Base-by-base conservation (phyloP, 1,140 invertebrate genomes). In the Penaeus chinensis region DNA sequence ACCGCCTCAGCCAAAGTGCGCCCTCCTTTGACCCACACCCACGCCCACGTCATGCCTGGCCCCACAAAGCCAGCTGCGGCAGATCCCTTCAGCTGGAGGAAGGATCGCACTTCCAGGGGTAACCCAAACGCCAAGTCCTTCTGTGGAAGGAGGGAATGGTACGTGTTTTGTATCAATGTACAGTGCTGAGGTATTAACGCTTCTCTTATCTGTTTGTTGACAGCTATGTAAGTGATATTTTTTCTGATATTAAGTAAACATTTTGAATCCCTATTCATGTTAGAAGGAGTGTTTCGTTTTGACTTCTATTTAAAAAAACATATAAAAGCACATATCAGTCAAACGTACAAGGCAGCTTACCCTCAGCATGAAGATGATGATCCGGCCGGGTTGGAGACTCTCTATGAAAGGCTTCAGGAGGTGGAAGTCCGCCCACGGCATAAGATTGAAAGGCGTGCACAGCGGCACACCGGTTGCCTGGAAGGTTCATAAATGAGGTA, bases 1-100 rank as follows among this genome's bases (percentile, higher is more conserved):
- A 88, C n/a, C 16, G 61, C 54, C 62, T 88, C 86, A 0, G 60
- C 79, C 19, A 88, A 5, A 10, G 86, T 88, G 4, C n/a, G 42
- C 0, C 86, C 86, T 2, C 86, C 86, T 20, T 82, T 88, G 0
- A 82, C 74, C 66, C 66, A 88, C 42, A 63, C 86, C 86, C 86
- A 88, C 20, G 82, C 71, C 86, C 86, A 88, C 69, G 69, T 5
- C 79, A 74, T 74, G n/a, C 82, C 82, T 8, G 61, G 86, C 11
- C 79, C 80, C 66, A 88, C 8, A 42, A 61, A 24, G 22, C 18
- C 27, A 47, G 42, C 27, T 0, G 82, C 71, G 27, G 62, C 42
- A 32, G 86, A 88, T 3, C 86, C 86, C 27, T 77, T n/a, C 27
- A 8, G 37, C 65, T 61, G 60, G 32, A 87, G 65, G 62, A 60